Evolutionary conservation across 2,888 invertebrate genomes (phyloP).

Genomic region (Amblyjoppa fuscipennis): DNA sequence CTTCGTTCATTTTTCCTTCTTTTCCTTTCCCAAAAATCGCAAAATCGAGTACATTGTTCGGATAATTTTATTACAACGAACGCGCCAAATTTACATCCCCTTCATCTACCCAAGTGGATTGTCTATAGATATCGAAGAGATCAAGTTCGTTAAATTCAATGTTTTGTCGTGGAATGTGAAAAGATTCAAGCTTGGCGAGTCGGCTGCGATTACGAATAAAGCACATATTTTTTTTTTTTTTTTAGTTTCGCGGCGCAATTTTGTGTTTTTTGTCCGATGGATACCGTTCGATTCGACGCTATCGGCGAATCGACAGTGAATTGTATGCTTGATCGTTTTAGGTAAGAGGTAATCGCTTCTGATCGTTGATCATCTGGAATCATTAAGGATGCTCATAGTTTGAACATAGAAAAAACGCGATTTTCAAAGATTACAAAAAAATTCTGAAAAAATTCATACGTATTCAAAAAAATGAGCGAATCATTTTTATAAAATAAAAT

Average conservation of each 20-base stretch:
- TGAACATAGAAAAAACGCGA: no score
- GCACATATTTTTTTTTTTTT: not conserved
- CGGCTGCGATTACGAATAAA: not conserved
- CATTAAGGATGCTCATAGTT: no score
- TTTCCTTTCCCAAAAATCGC: no score
- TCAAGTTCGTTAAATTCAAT: not conserved
- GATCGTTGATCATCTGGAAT: not conserved
- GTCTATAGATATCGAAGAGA: not conserved
- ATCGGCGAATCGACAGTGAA: not conserved
- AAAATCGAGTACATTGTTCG: no score
- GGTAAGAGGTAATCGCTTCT: not conserved
- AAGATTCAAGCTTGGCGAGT: not conserved
- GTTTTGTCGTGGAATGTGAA: not conserved
- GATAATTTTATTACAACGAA: not conserved
- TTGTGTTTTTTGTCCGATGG: not conserved
- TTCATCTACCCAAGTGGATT: not conserved
- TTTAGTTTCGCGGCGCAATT: no score
- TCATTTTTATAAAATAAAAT: no score
- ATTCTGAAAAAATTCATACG: no score
- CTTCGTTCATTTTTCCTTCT: no score
- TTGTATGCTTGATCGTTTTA: not conserved
- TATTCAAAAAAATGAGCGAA: no score
- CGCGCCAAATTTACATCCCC: not conserved
- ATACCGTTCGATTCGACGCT: constrained; percentile 21
- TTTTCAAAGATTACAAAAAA: no score